These are phyloP conservation scores for Drosophila subsilvestris DNA, from an alignment of 2,888 invertebrate species.

Conservation along the genomic window DNA sequence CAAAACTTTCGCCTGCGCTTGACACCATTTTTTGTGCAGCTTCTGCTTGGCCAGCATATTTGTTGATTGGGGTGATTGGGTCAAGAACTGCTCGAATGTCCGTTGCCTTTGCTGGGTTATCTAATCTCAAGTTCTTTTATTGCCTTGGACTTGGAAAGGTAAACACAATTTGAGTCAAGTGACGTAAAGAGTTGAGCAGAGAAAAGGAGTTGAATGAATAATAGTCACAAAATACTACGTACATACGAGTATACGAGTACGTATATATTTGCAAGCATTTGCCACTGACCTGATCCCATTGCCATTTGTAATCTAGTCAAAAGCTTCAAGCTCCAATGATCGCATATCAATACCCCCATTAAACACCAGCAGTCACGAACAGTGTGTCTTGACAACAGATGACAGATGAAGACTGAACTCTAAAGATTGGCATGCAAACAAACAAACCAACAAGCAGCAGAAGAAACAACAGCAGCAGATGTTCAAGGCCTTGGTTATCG, in stretches of 20 bases:
- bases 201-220: background rate
- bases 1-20: constrained; percentile 36
- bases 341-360: constrained; percentile 16
- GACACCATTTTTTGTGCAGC: constrained; percentile 36
- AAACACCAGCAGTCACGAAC: constrained; percentile 8
- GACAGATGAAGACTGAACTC: constrained; percentile 21
- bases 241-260: too few species aligned
- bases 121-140: constrained; percentile 28
- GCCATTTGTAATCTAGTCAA: constrained; percentile 16
- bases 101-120: constrained; percentile 25
- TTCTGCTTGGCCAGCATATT: constrained; percentile 14
- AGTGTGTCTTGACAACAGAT: constrained; percentile 18
- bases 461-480: background rate
- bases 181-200: constrained; percentile 25
- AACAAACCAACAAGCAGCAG: constrained; percentile 22
- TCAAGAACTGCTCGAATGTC: constrained; percentile 39
- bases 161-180: constrained; percentile 20
- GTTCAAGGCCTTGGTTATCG: constrained; percentile 31
- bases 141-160: constrained; percentile 19
- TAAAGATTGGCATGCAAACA: constrained; percentile 22
- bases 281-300: constrained; percentile 8
- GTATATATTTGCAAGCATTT: background rate
- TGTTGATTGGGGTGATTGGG: constrained; percentile 47
- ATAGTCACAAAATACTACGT: background rate
- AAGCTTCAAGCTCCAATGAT: background rate